phyloP scores from a whole-genome alignment of 1,140 invertebrate species.

The Caenorhabditis tropicalis region DNA sequence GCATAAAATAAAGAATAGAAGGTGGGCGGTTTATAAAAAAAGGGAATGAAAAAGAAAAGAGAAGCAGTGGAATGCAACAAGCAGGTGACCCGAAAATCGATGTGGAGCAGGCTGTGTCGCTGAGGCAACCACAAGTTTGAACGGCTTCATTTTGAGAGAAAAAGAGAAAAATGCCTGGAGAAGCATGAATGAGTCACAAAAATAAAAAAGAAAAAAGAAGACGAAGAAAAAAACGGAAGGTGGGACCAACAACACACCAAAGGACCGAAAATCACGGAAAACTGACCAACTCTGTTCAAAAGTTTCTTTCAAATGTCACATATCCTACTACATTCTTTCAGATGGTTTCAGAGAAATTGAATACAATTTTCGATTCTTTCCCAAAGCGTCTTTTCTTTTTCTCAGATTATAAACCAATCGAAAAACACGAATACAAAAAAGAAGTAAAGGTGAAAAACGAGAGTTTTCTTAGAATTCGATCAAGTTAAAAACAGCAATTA shows the following conservation, averaged over 20 bases:
- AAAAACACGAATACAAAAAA: too few relatives aligned
- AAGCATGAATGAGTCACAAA: conserved; percentile 21
- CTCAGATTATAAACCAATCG: too few relatives aligned
- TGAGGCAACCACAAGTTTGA: conserved; percentile 13
- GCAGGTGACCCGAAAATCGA: conserved; percentile 38
- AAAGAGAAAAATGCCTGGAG: background rate
- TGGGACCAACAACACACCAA: conserved; percentile 24
- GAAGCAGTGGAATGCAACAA: background rate
- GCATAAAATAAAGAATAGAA: background rate
- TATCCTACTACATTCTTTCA: too few relatives aligned
- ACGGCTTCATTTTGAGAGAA: conserved; percentile 9
- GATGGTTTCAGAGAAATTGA: too few relatives aligned
- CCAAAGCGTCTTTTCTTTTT: too few relatives aligned
- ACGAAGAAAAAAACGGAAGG: background rate
- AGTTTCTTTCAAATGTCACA: too few relatives aligned
- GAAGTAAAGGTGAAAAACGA: conserved; percentile 24
- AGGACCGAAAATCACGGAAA: conserved; percentile 3
- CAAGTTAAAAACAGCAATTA: background rate
- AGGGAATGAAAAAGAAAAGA: background rate
- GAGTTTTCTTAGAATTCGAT: background rate
- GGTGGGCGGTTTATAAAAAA: background rate
- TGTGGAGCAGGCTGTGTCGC: conserved; percentile 26
- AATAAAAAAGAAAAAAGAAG: background rate
- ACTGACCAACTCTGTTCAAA: background rate
- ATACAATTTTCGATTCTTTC: too few relatives aligned